Conservation (phyloP, 2,113 vertebrate genomes). For the Nestor notabilis region DNA sequence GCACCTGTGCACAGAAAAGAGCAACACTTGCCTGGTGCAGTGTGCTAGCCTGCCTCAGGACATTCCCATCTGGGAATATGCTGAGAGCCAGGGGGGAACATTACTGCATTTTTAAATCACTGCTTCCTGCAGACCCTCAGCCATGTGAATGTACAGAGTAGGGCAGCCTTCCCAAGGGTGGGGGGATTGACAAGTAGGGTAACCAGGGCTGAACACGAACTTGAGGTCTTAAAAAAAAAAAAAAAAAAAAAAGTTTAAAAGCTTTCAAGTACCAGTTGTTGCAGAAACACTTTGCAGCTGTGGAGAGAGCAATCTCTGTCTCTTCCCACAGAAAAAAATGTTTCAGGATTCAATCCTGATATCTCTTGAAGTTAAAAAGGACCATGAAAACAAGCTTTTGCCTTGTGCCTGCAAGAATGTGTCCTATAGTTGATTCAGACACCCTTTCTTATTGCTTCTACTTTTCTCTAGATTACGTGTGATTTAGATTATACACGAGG, state of each 20-base stretch:
- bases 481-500: background rate
- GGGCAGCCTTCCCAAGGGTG: background rate
- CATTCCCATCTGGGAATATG: background rate
- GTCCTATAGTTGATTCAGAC: background rate
- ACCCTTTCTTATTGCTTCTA: background rate
- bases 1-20: background rate
- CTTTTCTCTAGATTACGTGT: background rate
- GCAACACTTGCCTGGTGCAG: background rate
- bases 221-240: background rate
- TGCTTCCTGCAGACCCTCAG: background rate
- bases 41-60: background rate
- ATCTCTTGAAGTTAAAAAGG: background rate
- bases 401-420: background rate
- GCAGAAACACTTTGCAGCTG: background rate
- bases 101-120: background rate
- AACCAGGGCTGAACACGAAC: background rate
- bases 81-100: background rate
- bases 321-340: background rate
- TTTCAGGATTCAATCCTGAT: background rate
- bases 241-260: background rate
- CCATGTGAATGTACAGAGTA: background rate
- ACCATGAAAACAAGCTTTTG: background rate
- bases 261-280: background rate
- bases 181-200: background rate
- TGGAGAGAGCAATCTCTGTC: background rate